Percentiles rank a stretch among this genome's conserved stretches.
These are phyloP conservation scores for Mythimna vitellina DNA, from an alignment of 2,888 invertebrate genomes.

Conservation along the genomic window DNA sequence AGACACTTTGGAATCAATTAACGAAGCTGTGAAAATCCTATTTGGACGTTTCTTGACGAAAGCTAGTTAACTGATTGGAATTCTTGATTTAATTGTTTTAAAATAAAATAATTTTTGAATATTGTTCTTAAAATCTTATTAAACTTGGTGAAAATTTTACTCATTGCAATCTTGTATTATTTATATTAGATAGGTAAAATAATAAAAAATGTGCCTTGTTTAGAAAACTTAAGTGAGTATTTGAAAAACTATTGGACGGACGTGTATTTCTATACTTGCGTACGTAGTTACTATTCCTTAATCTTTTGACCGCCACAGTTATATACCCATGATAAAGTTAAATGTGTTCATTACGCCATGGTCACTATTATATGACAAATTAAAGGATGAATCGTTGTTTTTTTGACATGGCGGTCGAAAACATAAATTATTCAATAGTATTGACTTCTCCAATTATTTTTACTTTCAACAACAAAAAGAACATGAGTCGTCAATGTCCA, in stretches of 20 bases:
- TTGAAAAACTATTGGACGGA: neutral
- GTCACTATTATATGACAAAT: too few species aligned
- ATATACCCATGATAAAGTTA: too few species aligned
- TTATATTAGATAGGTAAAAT: neutral
- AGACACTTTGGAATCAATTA: conserved; percentile 35
- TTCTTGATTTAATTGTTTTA: conserved; percentile 28
- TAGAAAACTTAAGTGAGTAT: neutral
- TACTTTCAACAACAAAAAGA: neutral
- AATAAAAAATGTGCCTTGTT: too few species aligned
- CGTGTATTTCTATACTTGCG: neutral
- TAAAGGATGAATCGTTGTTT: too few species aligned
- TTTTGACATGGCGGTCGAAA: too few species aligned
- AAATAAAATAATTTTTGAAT: neutral
- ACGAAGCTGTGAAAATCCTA: conserved; percentile 37
- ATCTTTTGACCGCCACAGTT: too few species aligned
- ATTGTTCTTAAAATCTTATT: neutral
- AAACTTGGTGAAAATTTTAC: neutral
- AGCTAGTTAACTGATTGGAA: conserved; percentile 11
- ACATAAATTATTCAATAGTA: neutral
- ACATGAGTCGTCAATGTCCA: neutral
- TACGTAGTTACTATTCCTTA: neutral
- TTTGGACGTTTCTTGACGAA: conserved; percentile 17
- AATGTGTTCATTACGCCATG: too few species aligned
- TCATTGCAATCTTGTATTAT: neutral
- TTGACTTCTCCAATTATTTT: neutral